Evolutionary conservation across 2,113 vertebrate species (phyloP).

Genomic region (Cisticola juncidis): DNA sequence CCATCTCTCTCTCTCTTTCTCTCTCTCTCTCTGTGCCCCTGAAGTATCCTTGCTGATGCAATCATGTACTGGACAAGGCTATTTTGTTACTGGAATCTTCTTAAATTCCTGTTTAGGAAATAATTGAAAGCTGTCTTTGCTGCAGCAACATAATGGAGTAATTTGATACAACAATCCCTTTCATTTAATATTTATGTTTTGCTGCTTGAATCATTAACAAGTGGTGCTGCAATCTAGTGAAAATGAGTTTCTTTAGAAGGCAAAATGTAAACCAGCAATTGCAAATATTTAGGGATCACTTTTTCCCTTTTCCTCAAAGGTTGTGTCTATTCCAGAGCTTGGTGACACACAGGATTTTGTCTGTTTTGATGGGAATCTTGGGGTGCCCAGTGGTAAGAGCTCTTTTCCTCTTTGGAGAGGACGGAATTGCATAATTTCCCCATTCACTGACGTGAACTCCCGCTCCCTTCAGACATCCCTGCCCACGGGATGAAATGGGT

Average conservation of each 20-base stretch:
- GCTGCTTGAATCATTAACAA: constrained; percentile 55
- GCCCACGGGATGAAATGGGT: neutral
- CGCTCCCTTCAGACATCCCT: neutral
- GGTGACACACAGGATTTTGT: neutral
- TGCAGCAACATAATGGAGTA: constrained; percentile 46
- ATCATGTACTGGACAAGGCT: constrained; percentile 6
- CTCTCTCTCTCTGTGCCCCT: neutral
- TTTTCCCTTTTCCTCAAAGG: neutral
- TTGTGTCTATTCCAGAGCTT: neutral
- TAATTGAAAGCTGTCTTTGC: constrained; percentile 53
- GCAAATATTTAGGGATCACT: neutral
- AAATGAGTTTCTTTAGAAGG: constrained; percentile 19
- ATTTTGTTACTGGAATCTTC: constrained; percentile 59
- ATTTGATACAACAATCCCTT: constrained; percentile 36
- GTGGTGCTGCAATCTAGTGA: constrained; percentile 14
- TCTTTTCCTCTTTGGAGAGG: neutral
- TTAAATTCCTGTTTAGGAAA: constrained; percentile 48
- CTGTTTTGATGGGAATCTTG: neutral
- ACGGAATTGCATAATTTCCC: neutral
- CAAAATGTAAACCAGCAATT: neutral
- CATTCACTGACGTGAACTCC: neutral
- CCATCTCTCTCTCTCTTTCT: neutral
- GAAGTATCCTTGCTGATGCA: neutral
- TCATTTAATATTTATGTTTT: constrained; percentile 63
- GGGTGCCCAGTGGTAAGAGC: neutral